A percentile compares a stretch with the other conserved stretches of the same genome.
These are phyloP conservation scores for Hymenochirus boettgeri DNA, from an alignment of 2,113 vertebrate genomes.

Conservation along the genomic window DNA sequence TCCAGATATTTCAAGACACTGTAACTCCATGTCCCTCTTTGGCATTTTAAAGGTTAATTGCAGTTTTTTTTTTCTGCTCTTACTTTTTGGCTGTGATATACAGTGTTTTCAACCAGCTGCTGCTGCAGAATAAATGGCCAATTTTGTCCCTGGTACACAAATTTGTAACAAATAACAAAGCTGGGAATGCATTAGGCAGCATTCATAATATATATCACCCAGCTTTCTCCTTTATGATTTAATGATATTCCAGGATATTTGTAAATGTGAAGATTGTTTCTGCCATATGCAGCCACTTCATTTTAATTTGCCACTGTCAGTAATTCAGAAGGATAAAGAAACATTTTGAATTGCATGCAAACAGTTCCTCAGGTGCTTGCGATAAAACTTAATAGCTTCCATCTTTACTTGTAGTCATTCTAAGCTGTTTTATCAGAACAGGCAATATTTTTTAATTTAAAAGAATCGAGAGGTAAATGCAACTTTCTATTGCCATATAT, in stretches of 20 bases:
- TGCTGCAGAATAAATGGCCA: constrained; percentile 72
- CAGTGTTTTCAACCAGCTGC: constrained; percentile 67
- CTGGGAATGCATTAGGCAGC: constrained; percentile 67
- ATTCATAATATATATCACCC: constrained; percentile 74
- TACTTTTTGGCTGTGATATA: constrained; percentile 56
- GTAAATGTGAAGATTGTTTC: constrained; percentile 75
- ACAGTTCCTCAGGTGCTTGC: constrained; percentile 75
- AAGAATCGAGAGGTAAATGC: constrained; percentile 69
- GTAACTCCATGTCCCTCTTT: constrained; percentile 43
- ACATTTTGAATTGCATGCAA: constrained; percentile 65
- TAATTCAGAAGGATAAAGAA: constrained; percentile 71
- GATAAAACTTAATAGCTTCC: constrained; percentile 78
- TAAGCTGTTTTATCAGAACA: constrained; percentile 78
- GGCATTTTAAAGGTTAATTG: constrained; percentile 67
- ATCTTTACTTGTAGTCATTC: constrained; percentile 75
- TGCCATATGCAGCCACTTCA: constrained; percentile 81
- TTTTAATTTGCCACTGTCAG: constrained; percentile 87
- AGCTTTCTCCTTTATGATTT: constrained; percentile 74
- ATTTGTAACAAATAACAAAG: constrained; percentile 75
- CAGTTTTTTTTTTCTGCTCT: constrained; percentile 50
- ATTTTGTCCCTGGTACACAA: constrained; percentile 71
- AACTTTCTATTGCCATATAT: constrained; percentile 62
- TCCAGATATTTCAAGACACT: too few relatives aligned
- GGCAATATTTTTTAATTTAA: constrained; percentile 85
- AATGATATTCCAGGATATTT: constrained; percentile 78